Base-by-base conservation (phyloP, 2,113 vertebrate species). In the Tauraco erythrolophus region DNA sequence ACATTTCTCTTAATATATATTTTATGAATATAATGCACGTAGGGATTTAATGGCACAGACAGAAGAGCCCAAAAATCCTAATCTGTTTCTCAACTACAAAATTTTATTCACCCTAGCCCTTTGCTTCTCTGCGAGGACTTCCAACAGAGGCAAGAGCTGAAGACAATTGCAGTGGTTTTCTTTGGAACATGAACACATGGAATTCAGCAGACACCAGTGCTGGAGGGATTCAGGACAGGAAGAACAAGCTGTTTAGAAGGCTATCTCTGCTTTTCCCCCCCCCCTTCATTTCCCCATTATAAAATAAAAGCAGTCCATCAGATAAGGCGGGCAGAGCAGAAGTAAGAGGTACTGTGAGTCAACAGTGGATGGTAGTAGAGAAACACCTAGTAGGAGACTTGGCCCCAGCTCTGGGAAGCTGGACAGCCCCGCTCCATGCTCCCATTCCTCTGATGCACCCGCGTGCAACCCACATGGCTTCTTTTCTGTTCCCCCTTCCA, bases 111-210 rank as follows among this genome's bases (percentile, higher is more conserved):
- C 19, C n/a, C 64, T 35, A 88, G 69, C 33, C 28, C 33, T 93
- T 69, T 54, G 84, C 74, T 93, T 23, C 70, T 61, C 48, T 53
- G 31, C 1, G 6, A 82, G 53, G 93, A 96, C 61, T 84, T 93
- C 81, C 87, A 93, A 87, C 45, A 85, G 61, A 84, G 65, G 51
- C 78, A 94, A 84, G 41, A 91, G 77, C 77, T 94, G 77, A 94
- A 95, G 77, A 87, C 65, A 89, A 84, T 60, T 51, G 72, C 35
- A 53, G 65, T 27, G 41, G 75, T 76, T 92, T 95, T 53, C 61
- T 93, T 72, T 91, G 93, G 89, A 91, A 81, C 43, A 82, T 0
- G 11, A 87, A 84, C 53, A 88, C 0, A 5, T 93, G 72, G 51
- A 88, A 92, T 88, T 68, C 65, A 83, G 78, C 61, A 3, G 69